Evolutionary conservation across 2,888 invertebrate genomes (phyloP), one percentile per base, ranked within the genome.

Genomic region (Noctuana brunneofusca): DNA sequence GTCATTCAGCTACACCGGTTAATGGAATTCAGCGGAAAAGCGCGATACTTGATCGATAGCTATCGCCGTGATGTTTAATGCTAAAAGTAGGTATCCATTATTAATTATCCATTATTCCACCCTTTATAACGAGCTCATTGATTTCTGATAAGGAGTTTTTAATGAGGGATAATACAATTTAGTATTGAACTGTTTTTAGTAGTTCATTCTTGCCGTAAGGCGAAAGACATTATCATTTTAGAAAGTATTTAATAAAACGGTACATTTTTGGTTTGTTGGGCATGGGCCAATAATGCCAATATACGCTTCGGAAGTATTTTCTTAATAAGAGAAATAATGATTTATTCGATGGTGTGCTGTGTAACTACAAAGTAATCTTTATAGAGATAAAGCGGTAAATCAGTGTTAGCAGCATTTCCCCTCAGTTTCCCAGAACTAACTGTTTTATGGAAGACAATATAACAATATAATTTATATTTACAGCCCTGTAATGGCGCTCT

Each of bases 51-150:
- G 49, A 49, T 49, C 24, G 49, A 49, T 49, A 11, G 49, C 38
- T 50, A 41, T 50, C 41, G 20, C n/a, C 8, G 24, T 27, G 50
- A 58, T 58, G 24, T 50, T 58, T 58, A 49, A 20, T 50, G 49
- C 24, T 49, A 24, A 24, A 27, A 22, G 24, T n/a, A n/a, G n/a
- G n/a, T 49, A 24, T 49, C n/a, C 49, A 49, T 24, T 49, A 49
- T 49, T 24, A 20, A 46, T 49, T 49, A 49, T n/a, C 5, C 24
- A 24, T 20, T 24, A 46, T 20, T 20, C 24, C 20, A 6, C 6
- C 48, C 6, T 46, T 18, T 11, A 20, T 20, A 12, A 24, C 24
- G 48, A 46, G 46, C 3, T 46, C 24, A 48, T n/a, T 24, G 48
- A 48, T 48, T 48, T 48, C 48, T 24, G 48, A 20, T 48, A 48